Evolutionary conservation across 2,797 vertebrate species (phyloP), one percentile per base, ranked within the genome.

Genomic region (Danio aesculapii): DNA sequence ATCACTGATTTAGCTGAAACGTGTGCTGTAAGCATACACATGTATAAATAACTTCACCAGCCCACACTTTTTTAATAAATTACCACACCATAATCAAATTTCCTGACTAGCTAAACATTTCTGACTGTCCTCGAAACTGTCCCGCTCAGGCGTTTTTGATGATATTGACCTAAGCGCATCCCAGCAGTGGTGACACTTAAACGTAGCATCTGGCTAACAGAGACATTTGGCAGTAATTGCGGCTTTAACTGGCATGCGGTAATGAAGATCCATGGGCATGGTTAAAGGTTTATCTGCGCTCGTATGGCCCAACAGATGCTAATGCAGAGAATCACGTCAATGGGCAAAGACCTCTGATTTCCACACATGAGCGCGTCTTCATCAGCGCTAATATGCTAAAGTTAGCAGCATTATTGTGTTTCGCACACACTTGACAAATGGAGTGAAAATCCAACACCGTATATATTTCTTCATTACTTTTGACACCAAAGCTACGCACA

Each of bases 261-360:
- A 94, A 94, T 94, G 93, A 94, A 94, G 93, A 94, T 93, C 89
- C 93, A 95, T 94, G 75, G 62, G 59, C 82, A 86, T 90, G 79
- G 87, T 88, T 92, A 88, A 90, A 89, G 90, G 90, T 89, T 93
- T 92, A 92, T 91, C 90, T 91, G 83, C 86, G 47, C 82, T 92
- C 88, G 84, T 93, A 92, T 92, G 91, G 92, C 88, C 86, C 82
- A 88, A 90, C 93, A 94, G 92, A 93, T 94, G 94, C 90, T 94
- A 89, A 92, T 91, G 88, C 86, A 75, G 85, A 89, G 90, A 85
- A 84, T 84, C 88, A 89, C 83, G 82, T 84, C 59, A 17, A 39
- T 57, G 64, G 68, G 82, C 79, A 81, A 78, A 85, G 79, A 67
- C 50, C 72, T 80, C 79, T 85, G 71, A 70, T 85, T 83, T 85